Base-by-base conservation (phyloP, 2,888 invertebrate genomes). In the Zelleria hepariella region DNA sequence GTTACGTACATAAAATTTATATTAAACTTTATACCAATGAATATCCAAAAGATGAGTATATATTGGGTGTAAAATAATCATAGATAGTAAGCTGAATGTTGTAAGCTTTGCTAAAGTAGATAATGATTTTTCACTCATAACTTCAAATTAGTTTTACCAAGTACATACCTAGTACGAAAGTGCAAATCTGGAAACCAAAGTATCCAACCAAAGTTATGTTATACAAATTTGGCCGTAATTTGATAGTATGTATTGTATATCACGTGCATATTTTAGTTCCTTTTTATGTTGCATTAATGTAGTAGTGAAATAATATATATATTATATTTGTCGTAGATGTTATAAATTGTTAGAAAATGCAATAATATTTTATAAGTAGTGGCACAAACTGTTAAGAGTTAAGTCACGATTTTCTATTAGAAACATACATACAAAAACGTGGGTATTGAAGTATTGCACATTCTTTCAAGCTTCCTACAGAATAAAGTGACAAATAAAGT, bases 301-400 rank as follows among this genome's bases (percentile, higher is more conserved):
- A 42, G 32, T 15, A 15, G n/a, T n/a, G 15, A 42, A 15, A 15
- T 42, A 15, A 15, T 42, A 42, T 42, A 42, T 15, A 3, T 42
- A 42, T 42, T 15, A 42, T 10, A 42, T 23, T 52, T 55, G 72
- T 73, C 76, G 70, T 83, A 83, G 82, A 71, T 68, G 72, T 80
- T 76, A 77, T 65, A 66, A 68, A 71, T 74, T 72, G 73, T 74
- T 86, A 84, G 81, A 70, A 67, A 76, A 81, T 75, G 87, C 87
- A 87, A 87, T 87, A 86, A 86, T 87, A 84, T 78, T 80, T 82
- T 68, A 73, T 86, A 84, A 84, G 86, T 86, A 86, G 86, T 68
- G 81, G 86, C 86, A 86, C 86, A 71, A 69, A 74, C 71, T 77
- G 69, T 73, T 84, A 83, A 78, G 15, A 47, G 25, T 25, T 57